Conservation (phyloP, 2,888 invertebrate species). For the Chaetogeoica ovagalla region DNA sequence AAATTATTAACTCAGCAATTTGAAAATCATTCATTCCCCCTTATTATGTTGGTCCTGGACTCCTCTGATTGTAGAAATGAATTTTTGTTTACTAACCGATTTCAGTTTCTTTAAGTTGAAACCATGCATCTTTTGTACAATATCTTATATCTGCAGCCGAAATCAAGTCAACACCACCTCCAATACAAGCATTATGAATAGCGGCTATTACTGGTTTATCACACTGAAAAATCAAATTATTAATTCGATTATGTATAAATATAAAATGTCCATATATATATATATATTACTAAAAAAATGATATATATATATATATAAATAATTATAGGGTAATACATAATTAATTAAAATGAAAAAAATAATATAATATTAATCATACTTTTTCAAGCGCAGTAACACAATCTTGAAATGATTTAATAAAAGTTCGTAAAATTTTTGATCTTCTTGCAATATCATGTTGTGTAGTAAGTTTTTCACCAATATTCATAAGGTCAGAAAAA, state of each 20-base stretch:
- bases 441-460: constrained; percentile 78
- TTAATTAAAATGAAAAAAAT: too few relatives aligned
- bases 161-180: constrained; percentile 87
- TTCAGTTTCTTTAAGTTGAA: constrained; percentile 83
- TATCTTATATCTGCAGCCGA: constrained; percentile 90
- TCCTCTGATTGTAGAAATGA: too few relatives aligned
- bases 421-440: constrained; percentile 67
- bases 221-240: constrained; percentile 64
- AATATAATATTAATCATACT: constrained; percentile 58
- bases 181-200: constrained; percentile 85
- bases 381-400: constrained; percentile 79
- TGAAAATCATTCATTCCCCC: too few relatives aligned
- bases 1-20: too few relatives aligned
- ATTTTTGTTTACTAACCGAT: constrained; percentile 58
- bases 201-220: constrained; percentile 88
- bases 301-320: too few relatives aligned
- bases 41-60: too few relatives aligned
- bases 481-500: constrained; percentile 66
- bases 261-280: neutral
- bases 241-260: neutral
- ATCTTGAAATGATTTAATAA: constrained; percentile 74
- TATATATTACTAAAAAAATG: too few relatives aligned
- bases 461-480: constrained; percentile 65
- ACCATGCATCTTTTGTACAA: constrained; percentile 86
- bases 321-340: too few relatives aligned